Conservation (phyloP, 2,797 vertebrate species). For the Pteronotus mesoamericanus region DNA sequence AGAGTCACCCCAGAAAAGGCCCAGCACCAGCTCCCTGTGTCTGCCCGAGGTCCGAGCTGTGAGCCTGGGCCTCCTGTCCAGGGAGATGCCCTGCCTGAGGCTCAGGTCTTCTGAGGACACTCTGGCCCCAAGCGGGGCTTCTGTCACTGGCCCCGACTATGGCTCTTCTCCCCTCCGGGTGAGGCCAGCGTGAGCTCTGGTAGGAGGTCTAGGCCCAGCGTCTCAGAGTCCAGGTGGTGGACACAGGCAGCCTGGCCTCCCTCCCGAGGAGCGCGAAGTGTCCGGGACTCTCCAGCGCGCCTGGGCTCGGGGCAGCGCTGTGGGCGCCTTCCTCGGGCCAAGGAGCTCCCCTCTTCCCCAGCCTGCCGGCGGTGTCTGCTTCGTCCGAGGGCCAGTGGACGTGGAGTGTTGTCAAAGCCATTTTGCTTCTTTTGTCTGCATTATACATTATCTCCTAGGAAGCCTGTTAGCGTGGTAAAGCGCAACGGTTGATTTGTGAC, state of each 20-base stretch:
- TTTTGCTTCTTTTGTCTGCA: background rate
- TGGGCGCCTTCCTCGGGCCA: background rate
- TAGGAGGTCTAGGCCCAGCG: background rate
- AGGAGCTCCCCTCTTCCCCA: background rate
- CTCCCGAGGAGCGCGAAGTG: background rate
- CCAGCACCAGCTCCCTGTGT: too few relatives aligned
- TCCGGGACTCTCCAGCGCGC: background rate
- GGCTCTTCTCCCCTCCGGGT: background rate
- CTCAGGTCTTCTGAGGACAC: background rate
- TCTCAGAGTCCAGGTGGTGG: background rate
- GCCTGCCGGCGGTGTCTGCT: background rate
- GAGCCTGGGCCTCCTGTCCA: background rate
- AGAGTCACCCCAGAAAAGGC: too few relatives aligned
- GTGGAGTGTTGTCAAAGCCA: background rate
- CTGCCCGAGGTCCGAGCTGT: too few relatives aligned
- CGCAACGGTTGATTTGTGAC: accelerated
- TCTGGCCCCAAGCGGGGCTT: background rate
- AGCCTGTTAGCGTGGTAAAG: background rate
- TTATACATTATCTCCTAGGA: background rate
- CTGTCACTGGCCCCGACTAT: background rate
- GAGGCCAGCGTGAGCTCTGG: background rate
- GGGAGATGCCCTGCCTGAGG: background rate
- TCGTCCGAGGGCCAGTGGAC: background rate
- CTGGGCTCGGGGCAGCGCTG: too few relatives aligned
- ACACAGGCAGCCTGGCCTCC: background rate